Evolutionary conservation across 2,797 vertebrate genomes (phyloP), one percentile per base, ranked within the genome.

Genomic region (Myiotriccus ornatus): DNA sequence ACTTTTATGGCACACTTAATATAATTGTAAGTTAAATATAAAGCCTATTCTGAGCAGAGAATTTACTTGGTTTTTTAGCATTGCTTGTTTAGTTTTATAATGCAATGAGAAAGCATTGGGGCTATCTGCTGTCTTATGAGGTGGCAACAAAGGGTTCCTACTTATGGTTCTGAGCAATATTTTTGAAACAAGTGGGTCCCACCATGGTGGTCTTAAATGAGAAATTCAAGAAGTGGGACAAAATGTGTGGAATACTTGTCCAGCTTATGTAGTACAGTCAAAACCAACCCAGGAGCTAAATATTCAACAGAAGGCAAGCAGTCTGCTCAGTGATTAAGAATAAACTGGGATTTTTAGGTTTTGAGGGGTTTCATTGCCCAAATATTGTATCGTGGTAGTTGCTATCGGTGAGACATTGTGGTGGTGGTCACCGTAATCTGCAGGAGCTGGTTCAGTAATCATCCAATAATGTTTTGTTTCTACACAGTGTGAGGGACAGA

Each of bases 1-100:
- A 28, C 50, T 76, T 87, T 69, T 57, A 70, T 49, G 46, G 64
- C 55, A 74, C 25, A 79, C 43, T 50, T 87, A 89, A 83, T 74
- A 35, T n/a, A 62, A 59, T 35, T 81, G 63, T 47, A 79, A 56
- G 52, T 64, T 93, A 77, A 90, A 47, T 55, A 52, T 11, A 52
- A 92, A 80, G 27, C 43, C 37, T 11, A 4, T 87, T 68, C 11
- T 18, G 47, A 60, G 68, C 22, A 91, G 55, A 57, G 75, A 14
- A 52, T 50, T 93, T 1, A 3, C 52, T 64, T 32, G 39, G 30
- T 35, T 87, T 21, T 73, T 47, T 43, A 50, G 43, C n/a, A 35
- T 41, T 56, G 32, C 34, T 64, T 53, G 8, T 34, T n/a, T 50
- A 32, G 24, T 35, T 94, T 89, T 35, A 21, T 32, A 35, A 15